These are phyloP conservation scores for Danio tinwini DNA, from an alignment of 2,797 vertebrate species.

Conservation along the genomic window DNA sequence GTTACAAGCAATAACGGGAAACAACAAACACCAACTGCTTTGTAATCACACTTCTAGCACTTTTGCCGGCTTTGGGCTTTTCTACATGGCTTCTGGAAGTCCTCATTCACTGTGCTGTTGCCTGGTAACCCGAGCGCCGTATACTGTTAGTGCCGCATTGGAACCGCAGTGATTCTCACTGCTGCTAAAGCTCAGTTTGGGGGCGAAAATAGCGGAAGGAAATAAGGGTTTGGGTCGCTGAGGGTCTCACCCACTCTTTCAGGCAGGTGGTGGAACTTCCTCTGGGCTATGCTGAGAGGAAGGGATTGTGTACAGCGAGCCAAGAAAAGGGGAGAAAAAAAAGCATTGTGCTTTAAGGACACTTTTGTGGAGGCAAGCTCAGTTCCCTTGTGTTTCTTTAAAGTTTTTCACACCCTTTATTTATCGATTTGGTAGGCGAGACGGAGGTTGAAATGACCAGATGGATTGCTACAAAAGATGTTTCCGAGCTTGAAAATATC, in stretches of 20 bases:
- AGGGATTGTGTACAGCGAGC: neutral
- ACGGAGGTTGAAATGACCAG: slow-evolving; percentile 5
- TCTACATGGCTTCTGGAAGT: slow-evolving; percentile 47
- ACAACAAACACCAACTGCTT: slow-evolving; percentile 31
- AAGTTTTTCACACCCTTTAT: slow-evolving; percentile 26
- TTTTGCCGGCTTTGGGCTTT: slow-evolving; percentile 49
- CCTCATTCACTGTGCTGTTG: slow-evolving; percentile 68
- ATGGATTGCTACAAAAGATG: slow-evolving; percentile 10
- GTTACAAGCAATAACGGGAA: slow-evolving; percentile 29
- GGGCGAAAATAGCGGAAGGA: slow-evolving; percentile 16
- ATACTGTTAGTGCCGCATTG: slow-evolving; percentile 63
- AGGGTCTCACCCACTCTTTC: slow-evolving; percentile 41
- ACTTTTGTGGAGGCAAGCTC: slow-evolving; percentile 20
- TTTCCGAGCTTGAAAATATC: neutral
- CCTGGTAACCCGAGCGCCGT: slow-evolving; percentile 76
- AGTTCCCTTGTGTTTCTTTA: slow-evolving; percentile 18
- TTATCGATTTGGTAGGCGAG: slow-evolving; percentile 30
- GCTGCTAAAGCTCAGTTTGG: slow-evolving; percentile 59
- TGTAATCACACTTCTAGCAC: slow-evolving; percentile 39
- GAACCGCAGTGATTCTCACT: slow-evolving; percentile 65
- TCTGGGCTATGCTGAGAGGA: slow-evolving; percentile 33
- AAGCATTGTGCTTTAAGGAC: slow-evolving; percentile 5
- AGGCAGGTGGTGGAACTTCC: slow-evolving; percentile 42
- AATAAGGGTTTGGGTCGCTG: slow-evolving; percentile 35
- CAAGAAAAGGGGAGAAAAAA: neutral